Evolutionary conservation across 2,113 vertebrate genomes (phyloP), one percentile per base, ranked within the genome.

Genomic region (Oophaga pumilio): DNA sequence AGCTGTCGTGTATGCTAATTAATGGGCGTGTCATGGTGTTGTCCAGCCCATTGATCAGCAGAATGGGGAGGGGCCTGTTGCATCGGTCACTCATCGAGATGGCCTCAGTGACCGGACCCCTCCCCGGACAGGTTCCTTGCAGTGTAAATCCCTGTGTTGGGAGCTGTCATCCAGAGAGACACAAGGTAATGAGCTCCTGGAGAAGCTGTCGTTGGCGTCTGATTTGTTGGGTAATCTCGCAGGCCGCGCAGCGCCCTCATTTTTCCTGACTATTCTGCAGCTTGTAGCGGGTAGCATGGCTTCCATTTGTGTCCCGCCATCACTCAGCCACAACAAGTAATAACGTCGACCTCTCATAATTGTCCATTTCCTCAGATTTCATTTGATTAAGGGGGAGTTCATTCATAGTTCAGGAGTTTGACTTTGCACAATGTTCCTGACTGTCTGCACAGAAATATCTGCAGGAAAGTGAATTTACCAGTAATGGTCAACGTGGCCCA

Each of bases 221-320:
- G 86, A 85, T 89, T 84, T 84, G 57, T 66, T 60, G 33, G 64
- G 76, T 76, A 81, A 33, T 82, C 28, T 59, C 82, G 74, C 8
- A 50, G 83, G 52, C 62, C 52, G 77, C 9, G 50, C 13, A 84
- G 88, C 76, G 56, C 71, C 81, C 22, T 28, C 22, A 22, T 62
- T 83, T 84, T 59, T 85, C 77, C 73, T 87, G 64, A 82, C 88
- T 89, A 13, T 53, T 89, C 79, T 57, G 50, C 12, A 20, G 79
- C 24, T 77, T 90, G 91, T 86, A 87, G 24, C 64, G 73, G 60
- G 8, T 60, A 87, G 69, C 76, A 6, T 0, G 57, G 49, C 33
- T 86, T 74, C 11, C 71, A 10, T 50, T 13, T 79, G 1, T 26
- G 0, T 17, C 18, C 9, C 11, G 8, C 0, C 13, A 50, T 69